Base-by-base conservation (phyloP, 2,797 vertebrate genomes). In the Microctenopoma steveboyesi region DNA sequence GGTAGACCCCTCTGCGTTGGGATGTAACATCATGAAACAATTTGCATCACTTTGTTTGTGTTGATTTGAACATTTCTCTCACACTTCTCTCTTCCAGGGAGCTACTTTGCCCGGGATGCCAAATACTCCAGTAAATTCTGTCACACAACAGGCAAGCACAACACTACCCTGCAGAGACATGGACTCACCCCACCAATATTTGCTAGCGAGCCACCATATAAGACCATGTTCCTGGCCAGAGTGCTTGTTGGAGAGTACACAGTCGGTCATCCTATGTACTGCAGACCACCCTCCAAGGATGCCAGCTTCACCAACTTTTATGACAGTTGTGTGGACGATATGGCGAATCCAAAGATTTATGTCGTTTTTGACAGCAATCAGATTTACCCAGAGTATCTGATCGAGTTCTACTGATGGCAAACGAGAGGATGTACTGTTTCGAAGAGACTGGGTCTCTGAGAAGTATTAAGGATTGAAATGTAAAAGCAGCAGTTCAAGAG, bases 351-450 rank as follows among this genome's bases (percentile, higher is more conserved):
- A 81, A 97, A 96, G 93, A 97, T 99, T 86, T 98, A 96, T 72
- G 97, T 99, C 42, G 95, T 99, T 79, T 99, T 99, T 59, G 98
- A 99, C 91, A 95, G 95, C 91, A 98, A 98, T 90, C 98, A 99
- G 90, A 97, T 98, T 82, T 99, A 99, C 76, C 98, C 98, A 0
- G 98, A 99, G 80, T 99, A 99, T 89, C 91, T 99, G 78, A 97
- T 99, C 64, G 95, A 98, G 84, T 98, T 99, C 77, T 95, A 92
- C 75, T 97, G 92, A 96, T 39, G 18, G 52, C 69, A 33, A 8
- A 69, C 7, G 15, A 56, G 43, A 63, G 45, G 48, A 14, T 16
- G 0, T 4, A 18, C 45, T 27, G 10, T 37, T 45, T 28, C 13
- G 22, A 55, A 53, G 64, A 67, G 51, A 54, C 50, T 64, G 60